Conservation (phyloP, 1,140 invertebrate genomes). For the Magallana ariakensis region DNA sequence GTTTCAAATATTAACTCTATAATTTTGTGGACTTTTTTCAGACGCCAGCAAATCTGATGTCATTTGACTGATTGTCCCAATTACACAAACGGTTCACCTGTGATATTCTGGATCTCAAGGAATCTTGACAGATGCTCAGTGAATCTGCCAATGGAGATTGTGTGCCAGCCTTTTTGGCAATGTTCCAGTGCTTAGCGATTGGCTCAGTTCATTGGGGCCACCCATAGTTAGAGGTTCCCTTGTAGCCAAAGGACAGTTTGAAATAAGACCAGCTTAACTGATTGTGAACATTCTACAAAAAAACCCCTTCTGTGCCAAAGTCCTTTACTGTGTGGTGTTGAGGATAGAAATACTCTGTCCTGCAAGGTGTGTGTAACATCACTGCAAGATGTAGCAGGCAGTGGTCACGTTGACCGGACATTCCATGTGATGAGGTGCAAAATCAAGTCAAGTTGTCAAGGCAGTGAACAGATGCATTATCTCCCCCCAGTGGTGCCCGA, state of each 20-base stretch:
- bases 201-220: background rate
- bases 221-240: background rate
- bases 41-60: constrained; percentile 76
- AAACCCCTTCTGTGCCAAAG: background rate
- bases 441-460: too few species aligned
- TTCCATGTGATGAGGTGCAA: constrained; percentile 5
- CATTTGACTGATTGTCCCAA: constrained; percentile 73
- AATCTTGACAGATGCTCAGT: constrained; percentile 24
- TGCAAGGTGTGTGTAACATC: background rate
- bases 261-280: background rate
- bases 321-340: background rate
- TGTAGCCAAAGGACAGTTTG: background rate
- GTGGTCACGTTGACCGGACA: background rate
- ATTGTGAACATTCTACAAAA: constrained; percentile 21
- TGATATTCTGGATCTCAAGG: constrained; percentile 7
- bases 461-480: too few species aligned
- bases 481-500: background rate
- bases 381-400: background rate
- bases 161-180: constrained; percentile 15
- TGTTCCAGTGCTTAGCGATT: background rate
- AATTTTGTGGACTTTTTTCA: constrained; percentile 55
- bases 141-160: background rate
- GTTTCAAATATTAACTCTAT: background rate
- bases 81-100: background rate
- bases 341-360: background rate